Evolutionary conservation across 2,888 invertebrate genomes (phyloP).

Genomic region (Synanthedon myopaeformis): DNA sequence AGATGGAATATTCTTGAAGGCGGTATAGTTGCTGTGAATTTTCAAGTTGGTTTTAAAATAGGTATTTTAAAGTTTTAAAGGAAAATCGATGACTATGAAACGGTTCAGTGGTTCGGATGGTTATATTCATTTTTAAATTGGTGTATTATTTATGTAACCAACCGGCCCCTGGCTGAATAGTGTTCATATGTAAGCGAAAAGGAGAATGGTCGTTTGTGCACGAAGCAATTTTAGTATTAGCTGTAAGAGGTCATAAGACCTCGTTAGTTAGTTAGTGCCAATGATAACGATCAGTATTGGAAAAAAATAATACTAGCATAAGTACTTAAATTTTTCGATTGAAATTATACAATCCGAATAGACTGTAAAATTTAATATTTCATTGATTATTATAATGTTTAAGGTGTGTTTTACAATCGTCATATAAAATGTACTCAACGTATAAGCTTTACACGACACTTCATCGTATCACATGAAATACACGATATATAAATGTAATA

Average conservation of each 20-base stretch:
- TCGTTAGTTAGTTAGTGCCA: constrained; percentile 48
- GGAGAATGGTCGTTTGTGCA: constrained; percentile 23
- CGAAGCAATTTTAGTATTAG: constrained; percentile 50
- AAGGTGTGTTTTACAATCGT: too few species aligned
- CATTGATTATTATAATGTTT: constrained; percentile 11
- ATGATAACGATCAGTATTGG: constrained; percentile 33
- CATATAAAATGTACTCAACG: too few species aligned
- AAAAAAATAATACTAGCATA: constrained; percentile 27
- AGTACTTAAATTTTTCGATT: constrained; percentile 58
- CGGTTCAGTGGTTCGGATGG: background rate
- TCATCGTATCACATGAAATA: too few species aligned
- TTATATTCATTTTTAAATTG: background rate
- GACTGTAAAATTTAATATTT: constrained; percentile 54
- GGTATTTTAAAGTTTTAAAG: background rate
- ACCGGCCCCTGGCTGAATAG: constrained; percentile 17
- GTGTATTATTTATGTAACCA: background rate
- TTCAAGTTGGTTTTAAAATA: background rate
- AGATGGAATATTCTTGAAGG: background rate
- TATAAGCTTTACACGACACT: too few species aligned
- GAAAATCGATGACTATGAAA: background rate
- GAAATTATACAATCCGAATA: constrained; percentile 63
- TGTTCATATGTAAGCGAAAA: constrained; percentile 23
- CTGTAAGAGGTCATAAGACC: constrained; percentile 22
- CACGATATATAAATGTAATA: too few species aligned
- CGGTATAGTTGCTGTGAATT: background rate